A percentile compares a stretch with the other conserved stretches of the same genome.
These are phyloP conservation scores for Mastomys natalensis DNA, from an alignment of 2,113 vertebrate species.

Conservation along the genomic window DNA sequence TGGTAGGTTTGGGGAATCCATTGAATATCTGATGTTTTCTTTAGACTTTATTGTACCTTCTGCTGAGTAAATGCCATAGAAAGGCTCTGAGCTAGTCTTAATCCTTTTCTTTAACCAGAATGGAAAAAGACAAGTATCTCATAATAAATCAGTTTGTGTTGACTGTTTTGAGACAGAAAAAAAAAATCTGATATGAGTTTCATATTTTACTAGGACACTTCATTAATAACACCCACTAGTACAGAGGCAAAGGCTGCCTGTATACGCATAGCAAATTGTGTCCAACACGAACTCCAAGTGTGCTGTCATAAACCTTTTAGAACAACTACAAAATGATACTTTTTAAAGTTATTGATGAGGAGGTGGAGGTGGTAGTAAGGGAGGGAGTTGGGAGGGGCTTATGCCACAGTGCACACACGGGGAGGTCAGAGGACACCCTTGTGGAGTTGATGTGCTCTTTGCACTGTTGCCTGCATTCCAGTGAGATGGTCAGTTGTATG, in stretches of 20 bases:
- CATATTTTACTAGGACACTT: slow-evolving; percentile 60
- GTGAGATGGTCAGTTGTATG: background rate
- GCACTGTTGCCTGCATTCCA: background rate
- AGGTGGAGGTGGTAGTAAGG: too few relatives aligned
- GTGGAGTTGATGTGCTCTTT: background rate
- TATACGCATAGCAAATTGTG: background rate
- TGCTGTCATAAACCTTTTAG: background rate
- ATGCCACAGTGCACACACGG: accelerated
- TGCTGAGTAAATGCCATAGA: slow-evolving; percentile 82
- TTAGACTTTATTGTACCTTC: slow-evolving; percentile 82
- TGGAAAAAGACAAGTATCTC: slow-evolving; percentile 75
- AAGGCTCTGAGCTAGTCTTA: slow-evolving; percentile 81
- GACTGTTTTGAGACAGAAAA: slow-evolving; percentile 61
- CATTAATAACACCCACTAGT: slow-evolving; percentile 14
- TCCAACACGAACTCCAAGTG: background rate
- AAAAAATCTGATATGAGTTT: slow-evolving; percentile 42
- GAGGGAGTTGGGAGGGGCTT: too few relatives aligned
- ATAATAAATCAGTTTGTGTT: slow-evolving; percentile 78
- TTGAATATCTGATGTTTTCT: slow-evolving; percentile 86
- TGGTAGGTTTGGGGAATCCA: slow-evolving; percentile 78
- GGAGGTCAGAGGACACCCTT: background rate
- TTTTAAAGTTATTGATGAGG: background rate
- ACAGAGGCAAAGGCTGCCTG: background rate
- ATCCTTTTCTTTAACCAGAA: slow-evolving; percentile 82
- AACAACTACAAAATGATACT: background rate